Conservation (phyloP, 1,140 invertebrate genomes). For the Pomacea maculata region DNA sequence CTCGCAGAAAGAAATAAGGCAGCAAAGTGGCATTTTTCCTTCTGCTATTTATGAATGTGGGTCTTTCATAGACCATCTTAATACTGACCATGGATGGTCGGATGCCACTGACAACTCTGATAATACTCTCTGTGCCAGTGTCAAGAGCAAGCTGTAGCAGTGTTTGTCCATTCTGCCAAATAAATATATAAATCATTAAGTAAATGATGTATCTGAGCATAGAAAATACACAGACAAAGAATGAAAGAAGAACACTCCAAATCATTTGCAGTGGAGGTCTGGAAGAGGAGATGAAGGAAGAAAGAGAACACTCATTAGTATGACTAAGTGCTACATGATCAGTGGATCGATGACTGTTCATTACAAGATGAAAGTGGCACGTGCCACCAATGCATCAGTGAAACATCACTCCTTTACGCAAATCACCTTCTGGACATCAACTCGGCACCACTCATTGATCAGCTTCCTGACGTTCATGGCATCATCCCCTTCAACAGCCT, state of each 20-base stretch:
- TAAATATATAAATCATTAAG: not conserved
- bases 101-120: constrained; percentile 49
- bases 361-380: not conserved
- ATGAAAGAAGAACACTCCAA: not conserved
- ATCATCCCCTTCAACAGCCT: constrained; percentile 49
- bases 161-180: constrained; percentile 46
- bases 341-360: too few relatives aligned
- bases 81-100: constrained; percentile 50
- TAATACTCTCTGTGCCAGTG: constrained; percentile 48
- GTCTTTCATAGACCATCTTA: not conserved
- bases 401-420: not conserved
- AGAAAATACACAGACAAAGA: not conserved
- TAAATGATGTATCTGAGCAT: not conserved
- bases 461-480: constrained; percentile 47
- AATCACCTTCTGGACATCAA: constrained; percentile 44
- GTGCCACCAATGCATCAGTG: not conserved
- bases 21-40: too few relatives aligned
- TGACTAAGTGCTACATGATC: too few relatives aligned
- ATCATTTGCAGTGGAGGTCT: not conserved
- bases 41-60: too few relatives aligned
- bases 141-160: constrained; percentile 46
- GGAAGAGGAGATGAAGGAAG: not conserved
- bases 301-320: too few relatives aligned
- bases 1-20: too few relatives aligned
- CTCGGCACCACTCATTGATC: constrained; percentile 53